Conservation (phyloP, 2,888 invertebrate species). For the Ceramica pisi region DNA sequence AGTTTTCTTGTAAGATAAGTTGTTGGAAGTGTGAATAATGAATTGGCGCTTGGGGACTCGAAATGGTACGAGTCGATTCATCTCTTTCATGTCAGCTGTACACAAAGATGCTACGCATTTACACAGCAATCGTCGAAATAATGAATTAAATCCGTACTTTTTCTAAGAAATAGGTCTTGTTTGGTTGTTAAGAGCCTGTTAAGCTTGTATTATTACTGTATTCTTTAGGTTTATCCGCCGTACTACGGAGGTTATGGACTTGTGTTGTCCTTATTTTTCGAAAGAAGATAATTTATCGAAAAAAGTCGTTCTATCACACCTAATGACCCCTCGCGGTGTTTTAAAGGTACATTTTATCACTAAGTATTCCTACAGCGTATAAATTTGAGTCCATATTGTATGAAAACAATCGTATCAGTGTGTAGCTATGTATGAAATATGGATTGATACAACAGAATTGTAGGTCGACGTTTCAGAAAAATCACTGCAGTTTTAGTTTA, state of each 20-base stretch:
- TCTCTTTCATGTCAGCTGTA: constrained; percentile 90
- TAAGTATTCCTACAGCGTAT: constrained; percentile 65
- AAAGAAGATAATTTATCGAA: constrained; percentile 84
- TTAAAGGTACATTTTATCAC: constrained; percentile 81
- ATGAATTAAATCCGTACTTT: constrained; percentile 86
- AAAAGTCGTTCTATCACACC: constrained; percentile 83
- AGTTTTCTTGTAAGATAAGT: constrained; percentile 67
- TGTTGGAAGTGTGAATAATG: constrained; percentile 66
- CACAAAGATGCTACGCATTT: constrained; percentile 90
- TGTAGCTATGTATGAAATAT: constrained; percentile 78
- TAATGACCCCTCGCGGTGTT: constrained; percentile 86
- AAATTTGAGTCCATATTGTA: constrained; percentile 72
- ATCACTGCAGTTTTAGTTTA: constrained; percentile 54
- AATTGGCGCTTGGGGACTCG: constrained; percentile 85
- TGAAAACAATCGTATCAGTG: constrained; percentile 83
- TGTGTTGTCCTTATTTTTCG: constrained; percentile 84
- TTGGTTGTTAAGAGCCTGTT: constrained; percentile 67
- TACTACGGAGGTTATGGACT: constrained; percentile 89
- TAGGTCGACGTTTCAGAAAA: constrained; percentile 63
- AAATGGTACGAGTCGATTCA: constrained; percentile 82
- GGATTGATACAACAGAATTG: constrained; percentile 68
- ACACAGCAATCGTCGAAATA: constrained; percentile 77
- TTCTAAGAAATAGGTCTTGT: constrained; percentile 72
- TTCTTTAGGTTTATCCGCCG: constrained; percentile 85
- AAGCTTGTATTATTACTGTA: constrained; percentile 74